A percentile compares a stretch with the other conserved stretches of the same genome.
phyloP scores from a whole-genome alignment of 2,113 vertebrate genomes.

The Chaenocephalus aceratus region DNA sequence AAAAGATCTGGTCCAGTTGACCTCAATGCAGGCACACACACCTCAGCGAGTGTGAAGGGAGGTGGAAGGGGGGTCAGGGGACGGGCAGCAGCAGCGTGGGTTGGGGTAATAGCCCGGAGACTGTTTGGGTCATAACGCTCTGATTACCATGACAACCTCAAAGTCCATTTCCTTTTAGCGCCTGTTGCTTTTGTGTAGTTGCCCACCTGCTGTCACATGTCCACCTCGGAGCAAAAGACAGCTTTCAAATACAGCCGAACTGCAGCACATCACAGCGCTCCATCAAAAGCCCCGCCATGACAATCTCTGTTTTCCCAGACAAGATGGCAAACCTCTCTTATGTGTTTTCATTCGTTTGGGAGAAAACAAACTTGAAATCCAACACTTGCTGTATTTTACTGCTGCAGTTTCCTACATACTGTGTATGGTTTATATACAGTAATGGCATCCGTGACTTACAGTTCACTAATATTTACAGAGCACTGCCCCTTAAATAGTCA shows the following conservation, averaged over 20 bases:
- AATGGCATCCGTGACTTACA: slow-evolving; percentile 3
- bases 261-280: slow-evolving; percentile 38
- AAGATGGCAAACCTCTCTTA: slow-evolving; percentile 14
- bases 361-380: slow-evolving; percentile 28
- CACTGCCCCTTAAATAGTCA: slow-evolving; percentile 12
- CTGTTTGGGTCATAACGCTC: slow-evolving; percentile 74
- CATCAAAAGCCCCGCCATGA: slow-evolving; percentile 32
- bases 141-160: slow-evolving; percentile 71
- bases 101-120: slow-evolving; percentile 51
- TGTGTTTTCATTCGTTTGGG: slow-evolving; percentile 29
- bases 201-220: slow-evolving; percentile 72
- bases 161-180: slow-evolving; percentile 66
- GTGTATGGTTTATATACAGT: neutral
- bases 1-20: slow-evolving; percentile 54
- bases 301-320: slow-evolving; percentile 33
- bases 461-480: slow-evolving; percentile 29
- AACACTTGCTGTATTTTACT: slow-evolving; percentile 21
- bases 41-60: slow-evolving; percentile 38
- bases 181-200: slow-evolving; percentile 66
- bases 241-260: slow-evolving; percentile 56
- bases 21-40: slow-evolving; percentile 42
- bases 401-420: slow-evolving; percentile 16
- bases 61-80: slow-evolving; percentile 17
- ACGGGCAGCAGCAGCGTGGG: slow-evolving; percentile 38
- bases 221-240: slow-evolving; percentile 26